phyloP scores from a whole-genome alignment of 2,797 vertebrate genomes.

The Rhynchonycteris naso region DNA sequence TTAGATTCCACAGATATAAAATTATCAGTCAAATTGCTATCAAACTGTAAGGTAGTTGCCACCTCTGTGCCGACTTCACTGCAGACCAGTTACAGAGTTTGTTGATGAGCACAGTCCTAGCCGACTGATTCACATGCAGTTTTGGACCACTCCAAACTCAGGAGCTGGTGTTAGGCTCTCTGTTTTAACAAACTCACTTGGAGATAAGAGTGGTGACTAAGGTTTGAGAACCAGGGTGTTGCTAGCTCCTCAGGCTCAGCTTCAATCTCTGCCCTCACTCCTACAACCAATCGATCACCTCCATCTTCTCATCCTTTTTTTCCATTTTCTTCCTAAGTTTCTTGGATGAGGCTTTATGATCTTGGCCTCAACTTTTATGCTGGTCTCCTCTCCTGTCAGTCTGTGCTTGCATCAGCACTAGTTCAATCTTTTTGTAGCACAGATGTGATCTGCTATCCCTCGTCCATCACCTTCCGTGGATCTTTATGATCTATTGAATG shows the following conservation, averaged over 20 bases:
- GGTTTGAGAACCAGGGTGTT: background rate
- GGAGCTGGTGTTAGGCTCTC: too few relatives aligned
- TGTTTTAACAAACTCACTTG: background rate
- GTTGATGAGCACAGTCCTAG: background rate
- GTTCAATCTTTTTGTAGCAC: background rate
- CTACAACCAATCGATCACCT: rapidly evolving
- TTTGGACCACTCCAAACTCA: background rate
- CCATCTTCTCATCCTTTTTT: background rate
- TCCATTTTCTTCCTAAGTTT: background rate
- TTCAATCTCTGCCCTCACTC: background rate
- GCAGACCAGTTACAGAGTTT: background rate
- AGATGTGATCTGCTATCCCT: background rate
- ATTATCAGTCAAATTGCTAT: background rate
- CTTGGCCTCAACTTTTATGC: background rate
- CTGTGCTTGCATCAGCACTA: background rate
- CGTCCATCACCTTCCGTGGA: background rate
- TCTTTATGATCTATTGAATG: background rate
- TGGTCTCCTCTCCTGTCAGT: background rate
- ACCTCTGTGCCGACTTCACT: background rate
- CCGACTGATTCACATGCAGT: background rate
- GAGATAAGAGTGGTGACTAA: background rate
- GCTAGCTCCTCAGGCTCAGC: background rate
- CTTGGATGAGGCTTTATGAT: background rate
- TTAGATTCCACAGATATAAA: background rate
- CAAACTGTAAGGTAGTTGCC: background rate